Evolutionary conservation across 2,888 invertebrate species (phyloP).

Genomic region (Chrysotoxum bicinctum): DNA sequence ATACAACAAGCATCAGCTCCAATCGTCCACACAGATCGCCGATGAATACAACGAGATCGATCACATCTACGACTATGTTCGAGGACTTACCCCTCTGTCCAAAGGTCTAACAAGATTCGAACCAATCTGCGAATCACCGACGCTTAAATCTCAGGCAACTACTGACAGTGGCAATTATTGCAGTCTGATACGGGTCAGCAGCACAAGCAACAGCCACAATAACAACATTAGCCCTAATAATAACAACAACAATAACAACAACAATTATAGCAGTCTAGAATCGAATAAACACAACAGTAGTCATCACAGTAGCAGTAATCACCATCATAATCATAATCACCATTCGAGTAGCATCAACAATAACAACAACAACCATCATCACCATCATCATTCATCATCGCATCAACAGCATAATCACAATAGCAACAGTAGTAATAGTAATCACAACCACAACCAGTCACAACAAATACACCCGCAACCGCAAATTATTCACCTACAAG

Average conservation of each 20-base stretch:
- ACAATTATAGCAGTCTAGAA: conserved; percentile 81
- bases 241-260: conserved; percentile 74
- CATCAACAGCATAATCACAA: conserved; percentile 73
- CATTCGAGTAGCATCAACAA: conserved; percentile 74
- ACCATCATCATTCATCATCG: conserved; percentile 78
- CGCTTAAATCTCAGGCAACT: conserved; percentile 81
- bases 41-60: conserved; percentile 98
- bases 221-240: conserved; percentile 74
- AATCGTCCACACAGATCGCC: conserved; percentile 84
- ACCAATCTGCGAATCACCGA: conserved; percentile 82
- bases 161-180: conserved; percentile 81
- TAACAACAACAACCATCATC: conserved; percentile 77
- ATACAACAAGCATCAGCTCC: conserved; percentile 78
- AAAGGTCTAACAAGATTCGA: conserved; percentile 85
- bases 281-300: conserved; percentile 80
- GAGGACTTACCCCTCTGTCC: conserved; percentile 95
- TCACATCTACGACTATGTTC: conserved; percentile 97
- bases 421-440: conserved; percentile 79
- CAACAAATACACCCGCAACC: conserved; percentile 73
- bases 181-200: conserved; percentile 80
- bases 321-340: conserved; percentile 81
- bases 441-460: conserved; percentile 69
- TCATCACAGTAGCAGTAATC: conserved; percentile 81
- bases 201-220: conserved; percentile 75
- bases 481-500: conserved; percentile 72